Evolutionary conservation across 2,797 vertebrate species (phyloP).

Genomic region (Gouania willdenowi): DNA sequence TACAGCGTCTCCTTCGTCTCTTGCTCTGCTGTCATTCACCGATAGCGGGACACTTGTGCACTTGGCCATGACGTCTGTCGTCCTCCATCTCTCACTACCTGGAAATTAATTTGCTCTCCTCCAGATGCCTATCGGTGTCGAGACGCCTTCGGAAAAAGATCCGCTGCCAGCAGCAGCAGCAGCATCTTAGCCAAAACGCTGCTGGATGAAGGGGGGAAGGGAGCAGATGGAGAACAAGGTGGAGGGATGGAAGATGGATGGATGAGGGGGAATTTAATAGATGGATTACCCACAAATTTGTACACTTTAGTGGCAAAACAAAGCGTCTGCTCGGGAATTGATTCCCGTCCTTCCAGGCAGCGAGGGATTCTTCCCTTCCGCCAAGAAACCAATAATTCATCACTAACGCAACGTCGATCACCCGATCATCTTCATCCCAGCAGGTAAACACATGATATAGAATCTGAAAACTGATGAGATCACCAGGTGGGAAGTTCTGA

Average conservation of each 20-base stretch:
- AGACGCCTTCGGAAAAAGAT: slow-evolving; percentile 91
- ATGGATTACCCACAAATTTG: slow-evolving; percentile 17
- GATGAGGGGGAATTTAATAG: neutral
- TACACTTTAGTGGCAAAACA: slow-evolving; percentile 34
- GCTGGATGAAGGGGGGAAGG: slow-evolving; percentile 1
- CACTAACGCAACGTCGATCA: too few relatives aligned
- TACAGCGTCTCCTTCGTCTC: too few relatives aligned
- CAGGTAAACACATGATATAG: too few relatives aligned
- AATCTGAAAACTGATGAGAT: too few relatives aligned
- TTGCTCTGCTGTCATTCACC: slow-evolving; percentile 61
- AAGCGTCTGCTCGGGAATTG: slow-evolving; percentile 28
- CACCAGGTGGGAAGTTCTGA: too few relatives aligned
- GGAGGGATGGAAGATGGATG: slow-evolving; percentile 1
- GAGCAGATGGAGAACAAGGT: too few relatives aligned
- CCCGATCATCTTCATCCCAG: too few relatives aligned
- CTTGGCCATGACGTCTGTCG: slow-evolving; percentile 47
- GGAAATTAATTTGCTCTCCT: slow-evolving; percentile 96
- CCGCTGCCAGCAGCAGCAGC: slow-evolving; percentile 90
- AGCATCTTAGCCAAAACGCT: slow-evolving; percentile 82
- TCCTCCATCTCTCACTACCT: slow-evolving; percentile 71
- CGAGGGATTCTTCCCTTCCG: too few relatives aligned
- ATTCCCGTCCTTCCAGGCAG: slow-evolving; percentile 24
- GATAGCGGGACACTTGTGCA: slow-evolving; percentile 53
- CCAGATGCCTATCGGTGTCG: slow-evolving; percentile 88
- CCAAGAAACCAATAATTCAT: too few relatives aligned